Conservation (phyloP, 2,888 invertebrate species). For the Andrena flavipes region DNA sequence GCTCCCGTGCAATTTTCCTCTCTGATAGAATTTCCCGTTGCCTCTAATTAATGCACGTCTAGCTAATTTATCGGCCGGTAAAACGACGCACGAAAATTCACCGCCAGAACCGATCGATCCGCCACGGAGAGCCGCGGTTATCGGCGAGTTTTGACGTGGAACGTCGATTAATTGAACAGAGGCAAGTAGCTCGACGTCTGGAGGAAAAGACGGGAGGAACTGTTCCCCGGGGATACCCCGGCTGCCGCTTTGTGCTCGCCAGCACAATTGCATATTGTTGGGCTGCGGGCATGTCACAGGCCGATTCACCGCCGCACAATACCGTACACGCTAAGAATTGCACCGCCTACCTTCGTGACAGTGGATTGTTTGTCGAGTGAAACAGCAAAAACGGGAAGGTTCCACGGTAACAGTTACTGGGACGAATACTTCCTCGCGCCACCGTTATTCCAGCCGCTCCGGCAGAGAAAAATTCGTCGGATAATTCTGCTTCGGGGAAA, state of each 20-base stretch:
- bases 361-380: slow-evolving; percentile 62
- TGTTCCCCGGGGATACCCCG: slow-evolving; percentile 1
- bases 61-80: slow-evolving; percentile 16
- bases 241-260: slow-evolving; percentile 13
- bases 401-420: slow-evolving; percentile 1
- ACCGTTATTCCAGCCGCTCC: not conserved
- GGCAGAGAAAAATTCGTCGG: no score
- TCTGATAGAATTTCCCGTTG: slow-evolving; percentile 16
- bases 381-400: slow-evolving; percentile 52
- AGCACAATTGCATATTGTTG: slow-evolving; percentile 43
- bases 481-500: no score
- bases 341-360: slow-evolving; percentile 65
- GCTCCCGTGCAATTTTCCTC: slow-evolving; percentile 5
- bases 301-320: slow-evolving; percentile 56
- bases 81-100: slow-evolving; percentile 20
- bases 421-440: slow-evolving; percentile 5
- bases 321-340: slow-evolving; percentile 49
- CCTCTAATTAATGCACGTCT: slow-evolving; percentile 19
- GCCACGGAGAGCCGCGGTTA: not conserved
- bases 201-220: not conserved
- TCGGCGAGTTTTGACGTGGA: not conserved
- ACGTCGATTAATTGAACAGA: slow-evolving; percentile 10
- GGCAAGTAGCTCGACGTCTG: not conserved
- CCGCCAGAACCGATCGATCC: slow-evolving; percentile 6
- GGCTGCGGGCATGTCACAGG: slow-evolving; percentile 43